Conservation (phyloP, 2,888 invertebrate genomes). For the Drosophila leonis region DNA sequence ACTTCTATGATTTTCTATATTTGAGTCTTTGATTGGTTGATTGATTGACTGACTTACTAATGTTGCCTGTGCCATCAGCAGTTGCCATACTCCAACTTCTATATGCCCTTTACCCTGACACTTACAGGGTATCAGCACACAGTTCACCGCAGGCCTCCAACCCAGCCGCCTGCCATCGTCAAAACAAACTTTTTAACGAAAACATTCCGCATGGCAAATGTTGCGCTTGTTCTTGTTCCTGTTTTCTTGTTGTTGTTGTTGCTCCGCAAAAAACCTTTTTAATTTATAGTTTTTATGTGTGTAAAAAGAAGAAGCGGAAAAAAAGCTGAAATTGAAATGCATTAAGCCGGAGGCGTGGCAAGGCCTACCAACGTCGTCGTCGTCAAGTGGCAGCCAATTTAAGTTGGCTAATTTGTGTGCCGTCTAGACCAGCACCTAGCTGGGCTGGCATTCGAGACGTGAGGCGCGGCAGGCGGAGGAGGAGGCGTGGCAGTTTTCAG, state of each 20-base stretch:
- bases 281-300: constrained; percentile 60
- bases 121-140: constrained; percentile 34
- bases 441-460: not conserved
- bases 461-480: accelerated
- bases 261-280: constrained; percentile 52
- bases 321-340: constrained; percentile 69
- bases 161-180: not conserved
- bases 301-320: constrained; percentile 16
- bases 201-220: constrained; percentile 51
- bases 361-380: not conserved
- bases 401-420: constrained; percentile 72
- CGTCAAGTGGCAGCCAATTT: constrained; percentile 73
- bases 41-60: not conserved
- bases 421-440: constrained; percentile 48
- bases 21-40: too few relatives aligned
- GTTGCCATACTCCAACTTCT: not conserved
- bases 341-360: constrained; percentile 52
- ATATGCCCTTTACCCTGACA: not conserved
- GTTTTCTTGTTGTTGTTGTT: constrained; percentile 20
- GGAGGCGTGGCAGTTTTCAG: constrained; percentile 7
- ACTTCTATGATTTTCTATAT: too few relatives aligned
- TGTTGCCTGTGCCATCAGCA: not conserved
- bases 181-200: constrained; percentile 40
- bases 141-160: constrained; percentile 19
- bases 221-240: constrained; percentile 24